Evolutionary conservation across 2,888 invertebrate species (phyloP), one percentile per base, ranked within the genome.

Genomic region (Epinotia bilunana): DNA sequence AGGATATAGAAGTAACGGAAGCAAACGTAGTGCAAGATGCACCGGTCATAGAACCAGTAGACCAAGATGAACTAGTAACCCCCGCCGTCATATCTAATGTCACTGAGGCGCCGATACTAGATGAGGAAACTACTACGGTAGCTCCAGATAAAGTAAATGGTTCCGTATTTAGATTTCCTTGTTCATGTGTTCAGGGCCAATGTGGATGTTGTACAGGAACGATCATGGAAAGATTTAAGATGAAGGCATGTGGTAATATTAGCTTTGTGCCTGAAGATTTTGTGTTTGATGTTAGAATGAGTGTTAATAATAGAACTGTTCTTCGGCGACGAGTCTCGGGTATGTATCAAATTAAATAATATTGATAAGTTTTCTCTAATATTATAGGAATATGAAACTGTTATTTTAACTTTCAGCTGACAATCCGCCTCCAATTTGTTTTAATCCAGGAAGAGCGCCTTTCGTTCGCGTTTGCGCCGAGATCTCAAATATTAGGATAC

Each of bases 221-320:
- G 72, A 88, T 96, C 65, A 87, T 96, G 80, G 94, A 95, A 75
- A 90, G 95, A 58, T 95, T 96, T 81, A 95, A 95, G 78, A 96
- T 97, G 92, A 97, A 96, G 84, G 96, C 96, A 23, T 98, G 98
- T 87, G 95, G 97, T 60, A 97, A 97, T 84, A 93, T 98, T 33
- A 95, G 96, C 13, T 98, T 97, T 84, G 94, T 96, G 23, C 97
- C 97, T 0, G 97, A 97, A 81, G 97, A 98, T 79, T 98, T 98
- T 86, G 96, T 97, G 43, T 96, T 98, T 85, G 97, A 97, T 77
- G 94, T 97, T 33, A 95, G 95, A 80, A 91, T 97, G 87, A 94
- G 94, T 71, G 95, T 97, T 82, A 98, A 98, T 82, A 96, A 96
- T 79, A 95, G 95, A 76, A 95, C 97, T 20, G 93, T 97, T 77